phyloP scores from a whole-genome alignment of 2,113 vertebrate genomes.

The Anas platyrhynchos region DNA sequence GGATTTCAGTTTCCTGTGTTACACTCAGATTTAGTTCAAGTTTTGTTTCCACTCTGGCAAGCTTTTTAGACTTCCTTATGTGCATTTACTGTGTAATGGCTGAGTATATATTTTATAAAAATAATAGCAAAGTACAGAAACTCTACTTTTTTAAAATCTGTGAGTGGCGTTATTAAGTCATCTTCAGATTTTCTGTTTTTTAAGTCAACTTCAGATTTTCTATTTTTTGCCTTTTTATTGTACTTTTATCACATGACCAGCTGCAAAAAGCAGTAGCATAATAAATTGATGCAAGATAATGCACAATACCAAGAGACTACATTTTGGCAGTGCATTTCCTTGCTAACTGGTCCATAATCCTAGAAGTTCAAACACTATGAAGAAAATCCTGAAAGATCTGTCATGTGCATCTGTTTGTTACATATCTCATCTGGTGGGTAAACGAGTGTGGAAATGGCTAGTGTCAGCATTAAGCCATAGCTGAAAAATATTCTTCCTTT shows the following conservation, averaged over 20 bases:
- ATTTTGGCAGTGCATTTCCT: background rate
- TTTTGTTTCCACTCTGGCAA: background rate
- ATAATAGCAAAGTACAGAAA: background rate
- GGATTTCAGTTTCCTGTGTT: background rate
- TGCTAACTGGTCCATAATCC: background rate
- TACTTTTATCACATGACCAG: background rate
- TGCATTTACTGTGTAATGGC: background rate
- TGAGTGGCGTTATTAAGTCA: background rate
- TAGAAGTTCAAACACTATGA: background rate
- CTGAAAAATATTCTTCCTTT: background rate
- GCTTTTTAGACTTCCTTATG: background rate
- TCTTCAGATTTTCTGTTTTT: background rate
- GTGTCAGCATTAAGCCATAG: background rate
- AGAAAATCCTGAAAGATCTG: background rate
- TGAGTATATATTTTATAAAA: background rate
- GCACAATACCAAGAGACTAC: background rate
- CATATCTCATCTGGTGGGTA: background rate
- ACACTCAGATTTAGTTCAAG: background rate
- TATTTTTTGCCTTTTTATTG: background rate
- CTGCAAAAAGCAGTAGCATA: background rate
- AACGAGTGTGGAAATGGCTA: background rate
- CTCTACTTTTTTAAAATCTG: background rate
- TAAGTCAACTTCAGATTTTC: background rate
- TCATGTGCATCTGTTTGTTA: background rate
- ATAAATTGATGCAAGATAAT: background rate